Evolutionary conservation across 1,140 invertebrate genomes (phyloP).

Genomic region (Drosophila pseudoobscura): DNA sequence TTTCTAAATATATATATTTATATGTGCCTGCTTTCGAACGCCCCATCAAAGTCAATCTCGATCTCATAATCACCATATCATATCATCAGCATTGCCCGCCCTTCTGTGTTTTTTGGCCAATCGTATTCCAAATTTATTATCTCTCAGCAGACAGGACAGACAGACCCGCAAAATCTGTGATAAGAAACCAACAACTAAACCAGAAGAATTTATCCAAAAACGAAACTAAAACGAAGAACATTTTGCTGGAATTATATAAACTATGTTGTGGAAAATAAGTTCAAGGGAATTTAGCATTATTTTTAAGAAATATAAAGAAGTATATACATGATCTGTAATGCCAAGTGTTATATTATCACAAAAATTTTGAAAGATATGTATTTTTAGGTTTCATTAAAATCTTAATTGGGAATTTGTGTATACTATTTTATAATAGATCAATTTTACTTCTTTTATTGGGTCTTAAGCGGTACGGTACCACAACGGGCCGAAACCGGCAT

Average conservation of each 20-base stretch:
- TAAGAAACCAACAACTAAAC: slow-evolving; percentile 52
- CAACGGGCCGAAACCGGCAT: no score
- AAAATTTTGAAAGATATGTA: slow-evolving; percentile 4
- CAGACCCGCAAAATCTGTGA: slow-evolving; percentile 57
- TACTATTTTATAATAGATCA: neutral
- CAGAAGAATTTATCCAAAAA: slow-evolving; percentile 36
- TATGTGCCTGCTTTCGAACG: slow-evolving; percentile 59
- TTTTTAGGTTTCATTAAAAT: slow-evolving; percentile 30
- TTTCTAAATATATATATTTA: slow-evolving; percentile 37
- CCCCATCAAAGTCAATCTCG: slow-evolving; percentile 21
- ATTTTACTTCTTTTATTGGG: slow-evolving; percentile 1
- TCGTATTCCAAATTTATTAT: slow-evolving; percentile 52
- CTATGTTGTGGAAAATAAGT: slow-evolving; percentile 48
- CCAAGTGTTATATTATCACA: no score
- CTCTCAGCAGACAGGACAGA: slow-evolving; percentile 59
- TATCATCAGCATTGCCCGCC: slow-evolving; percentile 26
- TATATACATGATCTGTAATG: neutral
- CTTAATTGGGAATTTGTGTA: neutral
- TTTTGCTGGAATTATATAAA: slow-evolving; percentile 40
- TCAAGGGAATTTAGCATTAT: slow-evolving; percentile 32
- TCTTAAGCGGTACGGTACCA: no score
- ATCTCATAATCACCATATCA: slow-evolving; percentile 56
- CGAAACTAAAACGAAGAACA: slow-evolving; percentile 31
- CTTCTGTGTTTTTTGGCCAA: slow-evolving; percentile 40
- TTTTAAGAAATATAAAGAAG: slow-evolving; percentile 28